phyloP scores from a whole-genome alignment of 1,140 invertebrate species.

The Phocides pigmalion region DNA sequence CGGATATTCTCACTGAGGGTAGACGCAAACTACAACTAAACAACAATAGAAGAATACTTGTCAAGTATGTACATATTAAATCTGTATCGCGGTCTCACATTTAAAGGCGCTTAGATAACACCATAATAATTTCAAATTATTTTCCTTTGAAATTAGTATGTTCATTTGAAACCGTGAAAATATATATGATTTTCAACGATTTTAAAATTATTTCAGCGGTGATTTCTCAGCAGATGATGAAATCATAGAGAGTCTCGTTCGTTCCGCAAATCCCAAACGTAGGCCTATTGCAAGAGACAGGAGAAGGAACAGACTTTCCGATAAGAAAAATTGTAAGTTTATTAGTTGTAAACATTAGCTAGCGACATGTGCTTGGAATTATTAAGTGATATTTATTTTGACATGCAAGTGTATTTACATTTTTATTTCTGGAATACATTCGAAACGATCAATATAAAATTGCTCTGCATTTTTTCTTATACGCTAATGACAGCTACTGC shows the following conservation, averaged over 20 bases:
- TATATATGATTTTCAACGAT: too few species aligned
- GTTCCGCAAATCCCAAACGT: slow-evolving; percentile 61
- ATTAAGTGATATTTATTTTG: too few species aligned
- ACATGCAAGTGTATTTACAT: too few species aligned
- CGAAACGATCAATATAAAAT: too few species aligned
- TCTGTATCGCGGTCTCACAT: too few species aligned
- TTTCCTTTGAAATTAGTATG: too few species aligned
- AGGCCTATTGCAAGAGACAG: slow-evolving; percentile 52
- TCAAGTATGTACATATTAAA: slow-evolving; percentile 53
- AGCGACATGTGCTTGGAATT: neutral
- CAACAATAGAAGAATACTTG: slow-evolving; percentile 37
- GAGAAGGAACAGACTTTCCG: slow-evolving; percentile 57
- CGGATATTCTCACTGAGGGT: slow-evolving; percentile 55
- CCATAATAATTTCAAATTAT: too few species aligned
- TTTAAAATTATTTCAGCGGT: slow-evolving; percentile 51
- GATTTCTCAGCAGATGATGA: slow-evolving; percentile 66
- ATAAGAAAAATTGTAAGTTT: slow-evolving; percentile 66
- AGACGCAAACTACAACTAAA: slow-evolving; percentile 53
- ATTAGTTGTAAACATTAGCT: neutral
- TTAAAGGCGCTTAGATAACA: too few species aligned
- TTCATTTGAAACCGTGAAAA: too few species aligned
- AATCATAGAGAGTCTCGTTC: slow-evolving; percentile 68
- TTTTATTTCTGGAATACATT: too few species aligned
- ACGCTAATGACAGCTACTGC: neutral
- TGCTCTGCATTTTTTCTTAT: too few species aligned